A percentile compares a stretch with the other conserved stretches of the same genome.
These are phyloP conservation scores for Chamaedrilus cognettii DNA, from an alignment of 2,888 invertebrate genomes.

Conservation along the genomic window DNA sequence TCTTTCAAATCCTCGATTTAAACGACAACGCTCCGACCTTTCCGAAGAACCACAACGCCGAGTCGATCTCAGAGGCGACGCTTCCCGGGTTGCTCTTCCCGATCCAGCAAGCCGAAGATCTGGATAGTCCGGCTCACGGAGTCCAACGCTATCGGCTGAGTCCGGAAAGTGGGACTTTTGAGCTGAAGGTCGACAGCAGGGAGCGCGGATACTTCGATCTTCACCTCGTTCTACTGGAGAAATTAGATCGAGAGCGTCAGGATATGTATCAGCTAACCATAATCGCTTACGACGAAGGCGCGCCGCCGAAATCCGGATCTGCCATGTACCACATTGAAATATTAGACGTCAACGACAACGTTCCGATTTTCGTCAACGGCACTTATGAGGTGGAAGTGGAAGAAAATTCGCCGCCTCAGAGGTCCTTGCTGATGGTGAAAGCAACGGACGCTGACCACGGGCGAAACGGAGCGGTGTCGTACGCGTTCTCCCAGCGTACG, in stretches of 20 bases:
- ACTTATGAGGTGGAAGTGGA: constrained; percentile 33
- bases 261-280: constrained; percentile 44
- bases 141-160: constrained; percentile 8
- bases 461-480: constrained; percentile 23
- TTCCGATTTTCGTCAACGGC: constrained; percentile 32
- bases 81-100: constrained; percentile 12
- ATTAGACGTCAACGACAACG: constrained; percentile 41
- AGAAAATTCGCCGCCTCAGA: constrained; percentile 35
- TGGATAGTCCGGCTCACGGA: constrained; percentile 17
- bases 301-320: constrained; percentile 32
- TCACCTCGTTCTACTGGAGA: constrained; percentile 25
- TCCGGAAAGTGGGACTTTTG: constrained; percentile 18
- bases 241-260: constrained; percentile 65
- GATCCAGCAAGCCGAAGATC: constrained; percentile 19
- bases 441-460: constrained; percentile 42
- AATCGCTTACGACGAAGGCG: constrained; percentile 41
- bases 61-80: constrained; percentile 14
- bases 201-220: constrained; percentile 29
- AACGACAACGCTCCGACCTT: constrained; percentile 27
- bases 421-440: constrained; percentile 38
- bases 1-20: constrained; percentile 39
- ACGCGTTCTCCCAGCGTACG: constrained; percentile 18
- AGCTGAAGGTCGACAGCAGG: constrained; percentile 25
- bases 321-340: constrained; percentile 37
- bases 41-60: neutral